phyloP scores from a whole-genome alignment of 2,113 vertebrate genomes.

The human region GRCh38 chr3:37562001-37562500 shows the following conservation, averaged over 20 bases:
- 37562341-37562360: background rate
- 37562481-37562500: slow-evolving; percentile 4
- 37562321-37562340: background rate
- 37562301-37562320: background rate
- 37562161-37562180: background rate
- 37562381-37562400: background rate
- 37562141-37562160: background rate
- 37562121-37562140: background rate
- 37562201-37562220: background rate
- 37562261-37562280: background rate
- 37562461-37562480: background rate
- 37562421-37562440: background rate
- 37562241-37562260: background rate
- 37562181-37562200: accelerated
- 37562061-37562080: background rate
- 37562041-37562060: slow-evolving; percentile 11
- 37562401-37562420: slow-evolving; percentile 14
- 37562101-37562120: accelerated
- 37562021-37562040: background rate
- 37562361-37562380: background rate
- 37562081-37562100: background rate
- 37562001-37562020: background rate
- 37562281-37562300: background rate
- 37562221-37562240: background rate
- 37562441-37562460: background rate